Evolutionary conservation across 1,140 invertebrate species (phyloP), one percentile per base, ranked within the genome.

Genomic region (Bombus vancouverensis): DNA sequence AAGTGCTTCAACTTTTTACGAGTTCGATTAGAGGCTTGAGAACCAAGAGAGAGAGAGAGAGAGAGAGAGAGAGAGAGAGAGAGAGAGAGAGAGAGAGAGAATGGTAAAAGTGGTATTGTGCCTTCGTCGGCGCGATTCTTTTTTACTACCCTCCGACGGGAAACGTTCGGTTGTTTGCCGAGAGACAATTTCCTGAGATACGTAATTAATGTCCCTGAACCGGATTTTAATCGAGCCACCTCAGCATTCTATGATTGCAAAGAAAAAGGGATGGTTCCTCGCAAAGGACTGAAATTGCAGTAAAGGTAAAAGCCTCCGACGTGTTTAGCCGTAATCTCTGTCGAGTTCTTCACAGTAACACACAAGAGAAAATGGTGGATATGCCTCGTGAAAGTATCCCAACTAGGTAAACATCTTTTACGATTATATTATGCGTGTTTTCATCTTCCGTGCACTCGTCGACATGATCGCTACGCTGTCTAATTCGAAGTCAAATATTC

Each of bases 1-100:
- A 83, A 89, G 74, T 66, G 59, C 59, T 86, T 75, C 37, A 86
- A 86, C 65, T 86, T 89, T 89, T 83, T 86, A 86, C 84, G 80
- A 83, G 72, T 86, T 88, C 84, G 87, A 88, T 89, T 83, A 79
- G 68, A 83, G 39, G 76, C n/a, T 62, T 22, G 62, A 34, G 39
- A 25, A 28, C 42, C 3, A 4, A 65, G 13, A 74, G 9, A 32
- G 10, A 32, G 71, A n/a, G 6, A 15, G 71, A 73, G 6, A 44
- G 39, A 9, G 6, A 8, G 72, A 12, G 57, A 77, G 0, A 32
- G 32, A 32, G 32, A 32, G 32, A 32, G 32, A 32, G 32, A 34
- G 53, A 76, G 37, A 42, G 12, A 44, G 39, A 9, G 6, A 8
- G 72, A 12, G 57, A 77, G 28, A 32, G 10, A 32, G n/a, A 28